A percentile compares a stretch with the other conserved stretches of the same genome.
phyloP scores from a whole-genome alignment of 2,888 invertebrate species.

The Dyspetes luteomarginatus region DNA sequence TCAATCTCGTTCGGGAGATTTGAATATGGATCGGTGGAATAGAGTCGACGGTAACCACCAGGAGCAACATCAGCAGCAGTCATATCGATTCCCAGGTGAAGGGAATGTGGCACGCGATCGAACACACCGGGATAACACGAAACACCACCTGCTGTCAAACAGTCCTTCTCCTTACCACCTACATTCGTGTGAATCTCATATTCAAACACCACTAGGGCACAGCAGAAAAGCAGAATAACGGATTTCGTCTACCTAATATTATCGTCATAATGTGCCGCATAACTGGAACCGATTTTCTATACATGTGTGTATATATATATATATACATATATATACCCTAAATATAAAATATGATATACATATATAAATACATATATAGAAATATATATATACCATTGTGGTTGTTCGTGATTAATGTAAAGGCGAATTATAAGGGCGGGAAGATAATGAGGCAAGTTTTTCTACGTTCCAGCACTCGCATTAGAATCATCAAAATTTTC shows the following conservation, averaged over 20 bases:
- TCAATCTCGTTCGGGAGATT: constrained; percentile 54
- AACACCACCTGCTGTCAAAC: constrained; percentile 73
- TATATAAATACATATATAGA: too few relatives aligned
- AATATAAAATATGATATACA: too few relatives aligned
- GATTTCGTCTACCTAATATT: constrained; percentile 16
- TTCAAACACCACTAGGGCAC: constrained; percentile 22
- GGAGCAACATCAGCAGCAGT: constrained; percentile 66
- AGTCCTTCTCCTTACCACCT: constrained; percentile 76
- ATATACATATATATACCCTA: background rate
- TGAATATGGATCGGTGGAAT: constrained; percentile 59
- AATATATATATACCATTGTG: too few relatives aligned
- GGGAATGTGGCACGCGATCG: constrained; percentile 79
- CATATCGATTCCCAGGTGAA: constrained; percentile 79
- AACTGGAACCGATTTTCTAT: background rate
- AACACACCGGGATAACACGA: constrained; percentile 74
- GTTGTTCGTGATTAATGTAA: too few relatives aligned
- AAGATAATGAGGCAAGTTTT: too few relatives aligned
- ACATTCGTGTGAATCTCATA: constrained; percentile 65
- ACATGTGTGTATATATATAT: background rate
- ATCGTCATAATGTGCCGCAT: background rate
- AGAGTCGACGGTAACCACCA: constrained; percentile 53
- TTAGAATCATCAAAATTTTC: too few relatives aligned
- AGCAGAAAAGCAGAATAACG: constrained; percentile 7
- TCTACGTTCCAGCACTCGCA: too few relatives aligned
- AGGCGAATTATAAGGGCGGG: too few relatives aligned